These are phyloP conservation scores for Lethocerus indicus DNA, from an alignment of 1,140 invertebrate genomes.

Conservation along the genomic window DNA sequence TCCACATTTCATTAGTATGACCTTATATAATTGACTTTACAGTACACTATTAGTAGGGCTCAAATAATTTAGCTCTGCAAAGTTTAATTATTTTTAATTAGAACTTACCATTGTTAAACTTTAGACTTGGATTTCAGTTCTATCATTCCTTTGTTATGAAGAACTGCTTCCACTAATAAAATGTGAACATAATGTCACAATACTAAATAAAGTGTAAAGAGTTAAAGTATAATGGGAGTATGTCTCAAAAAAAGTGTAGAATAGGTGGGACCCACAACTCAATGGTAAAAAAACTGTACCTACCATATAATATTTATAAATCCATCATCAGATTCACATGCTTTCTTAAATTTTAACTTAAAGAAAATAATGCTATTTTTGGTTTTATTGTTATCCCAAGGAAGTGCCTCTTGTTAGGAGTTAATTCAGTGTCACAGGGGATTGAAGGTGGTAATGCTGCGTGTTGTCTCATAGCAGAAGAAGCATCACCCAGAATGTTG, in stretches of 20 bases:
- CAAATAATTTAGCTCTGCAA: neutral
- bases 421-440: neutral
- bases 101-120: neutral
- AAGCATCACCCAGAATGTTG: constrained; percentile 2
- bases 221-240: no score
- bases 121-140: neutral
- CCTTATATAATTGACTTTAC: neutral
- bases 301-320: neutral
- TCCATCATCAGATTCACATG: no score
- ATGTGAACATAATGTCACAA: no score
- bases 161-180: no score
- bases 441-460: constrained; percentile 1
- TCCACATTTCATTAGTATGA: neutral
- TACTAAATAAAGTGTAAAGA: no score
- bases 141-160: no score
- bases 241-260: no score
- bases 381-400: no score
- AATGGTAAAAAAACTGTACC: no score
- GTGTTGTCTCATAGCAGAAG: neutral
- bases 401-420: neutral
- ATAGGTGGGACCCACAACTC: no score
- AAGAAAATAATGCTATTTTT: no score
- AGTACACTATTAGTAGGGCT: neutral
- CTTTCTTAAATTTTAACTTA: no score
- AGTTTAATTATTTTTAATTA: neutral